Conservation (phyloP, 2,113 vertebrate genomes). For the Carollia perspicillata region DNA sequence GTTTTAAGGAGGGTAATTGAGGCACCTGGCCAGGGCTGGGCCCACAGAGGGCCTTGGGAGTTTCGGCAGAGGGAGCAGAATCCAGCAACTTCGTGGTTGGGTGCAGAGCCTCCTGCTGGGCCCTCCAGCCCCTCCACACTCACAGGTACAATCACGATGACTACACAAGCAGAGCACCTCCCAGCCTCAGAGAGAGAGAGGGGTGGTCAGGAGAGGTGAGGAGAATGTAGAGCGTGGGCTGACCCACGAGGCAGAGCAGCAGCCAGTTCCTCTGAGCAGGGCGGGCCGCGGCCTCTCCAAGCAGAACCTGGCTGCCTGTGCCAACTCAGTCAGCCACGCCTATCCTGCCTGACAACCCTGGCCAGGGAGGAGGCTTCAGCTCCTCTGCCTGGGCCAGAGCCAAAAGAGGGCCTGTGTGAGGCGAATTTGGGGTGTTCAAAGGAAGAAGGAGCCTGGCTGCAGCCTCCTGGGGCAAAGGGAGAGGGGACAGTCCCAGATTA, state of each 20-base stretch:
- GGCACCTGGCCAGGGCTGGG: background rate
- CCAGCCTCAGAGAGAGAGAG: background rate
- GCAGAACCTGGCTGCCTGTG: background rate
- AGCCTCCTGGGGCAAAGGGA: background rate
- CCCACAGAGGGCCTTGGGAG: background rate
- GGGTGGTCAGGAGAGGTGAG: background rate
- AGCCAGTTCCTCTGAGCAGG: background rate
- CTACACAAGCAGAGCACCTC: background rate
- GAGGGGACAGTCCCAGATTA: background rate
- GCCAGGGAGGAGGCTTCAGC: background rate
- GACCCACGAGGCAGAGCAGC: background rate
- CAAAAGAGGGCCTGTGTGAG: background rate
- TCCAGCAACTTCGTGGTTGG: background rate
- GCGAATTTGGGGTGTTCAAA: background rate
- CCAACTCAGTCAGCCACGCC: constrained; percentile 49
- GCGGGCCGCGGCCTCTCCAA: background rate
- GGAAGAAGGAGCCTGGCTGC: background rate
- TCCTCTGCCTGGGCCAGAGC: background rate
- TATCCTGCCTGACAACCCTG: background rate
- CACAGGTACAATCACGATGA: background rate
- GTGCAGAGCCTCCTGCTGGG: background rate
- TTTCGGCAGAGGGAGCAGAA: background rate
- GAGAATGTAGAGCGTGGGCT: background rate
- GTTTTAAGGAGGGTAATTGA: background rate
- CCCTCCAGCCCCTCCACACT: background rate